Base-by-base conservation (phyloP, 2,797 vertebrate genomes). In the Dendrocincla tyrannina region DNA sequence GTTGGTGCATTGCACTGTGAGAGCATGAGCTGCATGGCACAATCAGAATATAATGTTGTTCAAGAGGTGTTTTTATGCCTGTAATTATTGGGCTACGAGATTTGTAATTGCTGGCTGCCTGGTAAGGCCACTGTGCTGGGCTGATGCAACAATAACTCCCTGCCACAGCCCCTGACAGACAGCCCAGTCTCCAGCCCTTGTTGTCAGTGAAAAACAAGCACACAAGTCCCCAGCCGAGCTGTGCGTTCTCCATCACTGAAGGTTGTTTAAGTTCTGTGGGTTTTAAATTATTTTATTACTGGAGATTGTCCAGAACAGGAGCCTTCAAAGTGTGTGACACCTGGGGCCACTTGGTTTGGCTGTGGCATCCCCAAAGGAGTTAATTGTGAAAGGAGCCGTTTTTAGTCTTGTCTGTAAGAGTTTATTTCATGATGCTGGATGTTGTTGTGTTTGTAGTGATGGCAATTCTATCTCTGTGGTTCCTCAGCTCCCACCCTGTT, bases 51-150 rank as follows among this genome's bases (percentile, higher is more conserved):
- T 33, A 37, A 46, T 16, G 17, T 50, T 82, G 32, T 64, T 93
- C 22, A 16, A 24, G 55, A 56, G 30, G 11, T 82, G n/a, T 86
- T 89, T 41, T 92, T 91, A 33, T 25, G 49, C 10, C 63, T 91
- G 17, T 79, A 68, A 91, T 94, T 91, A 79, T 1, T 74, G 72
- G 67, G 58, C 37, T 81, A 42, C 80, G 84, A 74, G 41, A 30
- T 30, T 44, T 70, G 44, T 92, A 95, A 93, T 93, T 92, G 81
- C 85, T 80, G 11, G 32, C 59, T 93, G 86, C 55, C 84, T 82
- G 77, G 75, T 63, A 69, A 69, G 70, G 84, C 18, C 17, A 7
- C 4, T 2, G 1, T 7, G 33, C 18, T 19, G 74, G 68, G 80
- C 50, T 86, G 80, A 24, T 63, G 1, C 14, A 44, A 33, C 41